Conservation (phyloP, 2,888 invertebrate genomes). For the Stegophylla sp. region DNA sequence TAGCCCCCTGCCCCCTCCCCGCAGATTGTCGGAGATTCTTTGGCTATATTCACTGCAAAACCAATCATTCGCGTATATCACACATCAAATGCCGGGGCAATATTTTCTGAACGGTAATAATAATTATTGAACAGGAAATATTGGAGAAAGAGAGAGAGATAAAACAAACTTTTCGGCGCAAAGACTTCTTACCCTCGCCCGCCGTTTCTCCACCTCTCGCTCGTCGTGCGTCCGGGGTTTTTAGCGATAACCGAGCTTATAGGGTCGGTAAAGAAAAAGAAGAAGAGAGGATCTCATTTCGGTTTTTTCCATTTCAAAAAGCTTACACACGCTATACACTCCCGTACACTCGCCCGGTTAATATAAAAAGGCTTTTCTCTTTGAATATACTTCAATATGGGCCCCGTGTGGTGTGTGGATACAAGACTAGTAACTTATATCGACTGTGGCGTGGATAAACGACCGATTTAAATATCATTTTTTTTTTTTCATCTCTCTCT, state of each 20-base stretch:
- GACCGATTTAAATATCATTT: conserved; percentile 55
- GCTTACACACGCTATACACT: conserved; percentile 28
- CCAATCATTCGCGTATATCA: too few relatives aligned
- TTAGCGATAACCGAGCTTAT: conserved; percentile 33
- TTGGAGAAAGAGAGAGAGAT: background rate
- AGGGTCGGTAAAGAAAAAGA: background rate
- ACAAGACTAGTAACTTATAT: conserved; percentile 50
- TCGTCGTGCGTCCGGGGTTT: background rate
- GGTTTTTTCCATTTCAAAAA: conserved; percentile 42
- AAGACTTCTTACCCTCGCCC: background rate
- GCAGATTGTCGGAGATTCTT: too few relatives aligned
- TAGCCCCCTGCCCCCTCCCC: too few relatives aligned
- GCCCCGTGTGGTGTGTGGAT: background rate
- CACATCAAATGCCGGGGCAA: too few relatives aligned
- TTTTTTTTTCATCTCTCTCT: background rate
- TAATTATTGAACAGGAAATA: conserved; percentile 23
- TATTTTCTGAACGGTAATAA: background rate
- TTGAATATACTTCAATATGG: conserved; percentile 45
- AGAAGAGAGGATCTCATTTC: conserved; percentile 10
- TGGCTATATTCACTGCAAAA: too few relatives aligned
- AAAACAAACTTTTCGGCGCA: background rate
- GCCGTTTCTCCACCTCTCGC: too few relatives aligned
- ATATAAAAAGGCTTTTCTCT: conserved; percentile 55
- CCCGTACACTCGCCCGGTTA: background rate
- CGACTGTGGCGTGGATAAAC: conserved; percentile 47